Base-by-base conservation (phyloP, 2,113 vertebrate species). In the Uria lomvia region DNA sequence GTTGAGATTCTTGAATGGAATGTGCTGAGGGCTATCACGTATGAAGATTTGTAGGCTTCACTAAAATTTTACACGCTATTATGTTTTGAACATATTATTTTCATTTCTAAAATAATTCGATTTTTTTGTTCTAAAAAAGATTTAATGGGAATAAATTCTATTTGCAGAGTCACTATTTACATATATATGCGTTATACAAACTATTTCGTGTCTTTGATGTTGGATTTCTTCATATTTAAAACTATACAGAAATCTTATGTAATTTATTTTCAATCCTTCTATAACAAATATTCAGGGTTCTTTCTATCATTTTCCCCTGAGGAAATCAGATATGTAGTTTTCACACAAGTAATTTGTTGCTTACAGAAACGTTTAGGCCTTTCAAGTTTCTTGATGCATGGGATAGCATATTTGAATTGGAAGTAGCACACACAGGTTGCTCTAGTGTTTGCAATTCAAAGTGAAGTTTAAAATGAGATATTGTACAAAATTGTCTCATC, bases 181-280 rank as follows among this genome's bases (percentile, higher is more conserved):
- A 76, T 49, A 70, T 80, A 20, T 65, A 21, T 70, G 12, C 59
- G 91, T 92, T 67, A 93, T 32, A 84, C 18, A 92, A 92, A 91
- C 11, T n/a, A 49, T 42, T 63, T 42, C 15, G 2, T 75, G 47
- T 34, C 23, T 90, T 96, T 97, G 36, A 78, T 93, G 50, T 63
- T 90, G n/a, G 43, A 53, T 45, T 60, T 29, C 9, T 96, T 92
- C 17, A 81, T 92, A 78, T 65, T 96, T 92, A 45, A 65, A 95
- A 79, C 8, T 71, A 30, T 52, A 79, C 4, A 71, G 50, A 88
- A 67, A 40, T 74, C 11, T 79, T 12, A 66, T 78, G 6, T 66
- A 66, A 96, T 95, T 83, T 94, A 40, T 93, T 97, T 96, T 85
- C 43, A 62, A 18, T 63, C 52, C 8, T 90, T 94, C 83, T 10